These are phyloP conservation scores for Hyles euphorbiae DNA, from an alignment of 1,140 invertebrate species.

Conservation along the genomic window DNA sequence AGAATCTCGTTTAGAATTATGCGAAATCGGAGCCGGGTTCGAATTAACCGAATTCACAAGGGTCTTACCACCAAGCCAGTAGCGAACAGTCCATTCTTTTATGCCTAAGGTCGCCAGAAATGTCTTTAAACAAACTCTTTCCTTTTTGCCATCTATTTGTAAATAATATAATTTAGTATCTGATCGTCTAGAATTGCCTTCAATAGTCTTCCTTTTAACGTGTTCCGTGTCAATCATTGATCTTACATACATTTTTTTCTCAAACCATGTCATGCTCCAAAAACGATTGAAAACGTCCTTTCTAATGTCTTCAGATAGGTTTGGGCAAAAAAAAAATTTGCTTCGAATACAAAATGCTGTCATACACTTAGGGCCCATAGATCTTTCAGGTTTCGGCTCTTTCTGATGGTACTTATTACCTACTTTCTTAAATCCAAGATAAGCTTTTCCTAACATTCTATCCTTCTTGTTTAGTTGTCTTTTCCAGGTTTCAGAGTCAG, in stretches of 20 bases:
- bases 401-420: constrained; percentile 16
- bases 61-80: constrained; percentile 26
- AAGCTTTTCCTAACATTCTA: constrained; percentile 23
- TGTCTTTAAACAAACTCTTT: no score
- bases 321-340: constrained; percentile 16
- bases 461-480: constrained; percentile 16
- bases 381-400: constrained; percentile 15
- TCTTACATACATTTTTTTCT: no score
- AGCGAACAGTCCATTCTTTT: constrained; percentile 32
- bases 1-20: constrained; percentile 1
- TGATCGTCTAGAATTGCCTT: no score
- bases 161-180: no score
- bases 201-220: no score
- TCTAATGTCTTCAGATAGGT: constrained; percentile 13
- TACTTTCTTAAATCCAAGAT: constrained; percentile 13
- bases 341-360: constrained; percentile 15
- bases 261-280: no score
- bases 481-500: constrained; percentile 14
- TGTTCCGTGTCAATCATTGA: no score
- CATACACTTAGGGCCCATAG: constrained; percentile 15
- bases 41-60: constrained; percentile 2
- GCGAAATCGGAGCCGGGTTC: constrained; percentile 1
- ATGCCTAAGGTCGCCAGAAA: constrained; percentile 10
- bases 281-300: no score
- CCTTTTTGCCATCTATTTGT: no score